A percentile compares a stretch with the other conserved stretches of the same genome.
Evolutionary conservation across 2,888 invertebrate genomes (phyloP).

Genomic region (Diogma glabrata): DNA sequence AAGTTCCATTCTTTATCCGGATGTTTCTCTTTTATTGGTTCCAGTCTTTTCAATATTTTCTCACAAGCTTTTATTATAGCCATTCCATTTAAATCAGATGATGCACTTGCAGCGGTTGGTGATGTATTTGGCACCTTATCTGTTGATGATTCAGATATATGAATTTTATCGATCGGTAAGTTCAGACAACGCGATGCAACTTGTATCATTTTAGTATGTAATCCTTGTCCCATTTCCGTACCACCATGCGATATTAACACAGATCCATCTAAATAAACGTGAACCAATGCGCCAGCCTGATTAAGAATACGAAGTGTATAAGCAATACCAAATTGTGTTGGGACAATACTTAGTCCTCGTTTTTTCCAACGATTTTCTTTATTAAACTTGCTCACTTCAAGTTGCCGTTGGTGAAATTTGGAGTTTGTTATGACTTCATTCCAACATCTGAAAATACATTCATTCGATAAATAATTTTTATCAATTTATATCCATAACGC

Average conservation of each 20-base stretch:
- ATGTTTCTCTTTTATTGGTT: slow-evolving; percentile 59
- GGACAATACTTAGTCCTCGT: slow-evolving; percentile 68
- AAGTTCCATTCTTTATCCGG: slow-evolving; percentile 75
- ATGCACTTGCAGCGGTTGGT: slow-evolving; percentile 78
- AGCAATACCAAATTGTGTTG: slow-evolving; percentile 76
- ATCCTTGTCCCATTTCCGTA: slow-evolving; percentile 95
- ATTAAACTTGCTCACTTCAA: no score
- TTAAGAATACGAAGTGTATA: slow-evolving; percentile 66
- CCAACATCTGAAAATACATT: no score
- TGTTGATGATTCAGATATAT: slow-evolving; percentile 72
- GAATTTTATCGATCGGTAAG: slow-evolving; percentile 59
- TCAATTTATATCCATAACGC: no score
- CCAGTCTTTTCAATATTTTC: slow-evolving; percentile 56
- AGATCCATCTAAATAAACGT: slow-evolving; percentile 80
- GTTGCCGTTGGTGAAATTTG: no score
- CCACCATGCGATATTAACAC: slow-evolving; percentile 83
- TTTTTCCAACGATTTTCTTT: slow-evolving; percentile 74
- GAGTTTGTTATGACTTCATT: no score
- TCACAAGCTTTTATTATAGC: slow-evolving; percentile 77
- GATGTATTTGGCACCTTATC: slow-evolving; percentile 89
- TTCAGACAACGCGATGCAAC: slow-evolving; percentile 64
- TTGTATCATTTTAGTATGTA: slow-evolving; percentile 94
- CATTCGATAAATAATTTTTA: no score
- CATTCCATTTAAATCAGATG: slow-evolving; percentile 86
- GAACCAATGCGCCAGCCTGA: slow-evolving; percentile 77